Percentiles rank a stretch among this genome's conserved stretches.
These are phyloP conservation scores for Sylvia atricapilla DNA, from an alignment of 2,113 vertebrate species.

Conservation along the genomic window DNA sequence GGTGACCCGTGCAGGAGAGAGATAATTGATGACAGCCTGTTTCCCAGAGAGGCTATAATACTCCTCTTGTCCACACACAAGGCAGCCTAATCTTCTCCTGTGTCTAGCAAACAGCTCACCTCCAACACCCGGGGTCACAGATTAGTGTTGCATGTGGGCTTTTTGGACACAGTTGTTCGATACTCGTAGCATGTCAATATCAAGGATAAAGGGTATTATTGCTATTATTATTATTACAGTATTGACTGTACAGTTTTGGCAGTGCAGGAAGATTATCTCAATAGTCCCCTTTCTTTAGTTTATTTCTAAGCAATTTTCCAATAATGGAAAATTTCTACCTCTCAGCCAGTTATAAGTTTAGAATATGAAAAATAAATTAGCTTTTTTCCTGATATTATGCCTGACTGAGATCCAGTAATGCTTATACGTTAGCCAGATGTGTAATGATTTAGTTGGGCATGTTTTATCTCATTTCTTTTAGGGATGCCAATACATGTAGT, in stretches of 20 bases:
- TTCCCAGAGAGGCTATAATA: background rate
- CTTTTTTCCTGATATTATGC: background rate
- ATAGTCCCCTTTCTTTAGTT: background rate
- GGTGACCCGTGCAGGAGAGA: background rate
- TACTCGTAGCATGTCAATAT: background rate
- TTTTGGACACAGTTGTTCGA: background rate
- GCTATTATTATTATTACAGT: background rate
- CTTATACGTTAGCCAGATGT: background rate
- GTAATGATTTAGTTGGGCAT: background rate
- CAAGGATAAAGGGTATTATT: background rate
- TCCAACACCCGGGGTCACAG: background rate
- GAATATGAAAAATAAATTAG: background rate
- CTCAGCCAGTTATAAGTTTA: background rate
- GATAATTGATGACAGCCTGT: constrained; percentile 12
- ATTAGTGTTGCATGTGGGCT: background rate
- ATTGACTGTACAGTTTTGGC: background rate
- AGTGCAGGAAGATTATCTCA: background rate
- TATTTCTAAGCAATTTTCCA: constrained; percentile 7
- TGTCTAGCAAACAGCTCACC: background rate
- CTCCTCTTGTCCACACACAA: background rate
- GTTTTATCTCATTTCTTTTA: background rate
- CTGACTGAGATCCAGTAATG: background rate
- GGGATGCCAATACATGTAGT: background rate
- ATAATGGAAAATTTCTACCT: background rate
- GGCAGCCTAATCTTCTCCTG: constrained; percentile 5